Percentiles rank a stretch among this genome's conserved stretches.
phyloP scores from a whole-genome alignment of 2,888 invertebrate genomes.

The Mechanitis messenoides region DNA sequence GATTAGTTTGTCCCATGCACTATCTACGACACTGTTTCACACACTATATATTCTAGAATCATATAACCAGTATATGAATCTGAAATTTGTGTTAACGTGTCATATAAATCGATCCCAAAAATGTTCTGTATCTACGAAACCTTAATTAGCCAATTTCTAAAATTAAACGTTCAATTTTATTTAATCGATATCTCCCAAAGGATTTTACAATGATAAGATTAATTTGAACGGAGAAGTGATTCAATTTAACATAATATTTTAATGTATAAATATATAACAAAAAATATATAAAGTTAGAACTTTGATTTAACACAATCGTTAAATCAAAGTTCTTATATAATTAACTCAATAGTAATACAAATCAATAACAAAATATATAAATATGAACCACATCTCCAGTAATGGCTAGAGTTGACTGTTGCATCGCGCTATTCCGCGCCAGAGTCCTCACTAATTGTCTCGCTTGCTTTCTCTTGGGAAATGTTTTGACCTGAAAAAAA shows the following conservation, averaged over 20 bases:
- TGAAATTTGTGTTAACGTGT: conserved; percentile 40
- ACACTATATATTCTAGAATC: conserved; percentile 48
- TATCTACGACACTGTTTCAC: conserved; percentile 60
- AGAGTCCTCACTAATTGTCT: conserved; percentile 71
- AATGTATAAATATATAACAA: too few relatives aligned
- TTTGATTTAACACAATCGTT: neutral
- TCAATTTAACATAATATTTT: conserved; percentile 8
- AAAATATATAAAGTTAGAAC: too few relatives aligned
- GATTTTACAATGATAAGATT: conserved; percentile 24
- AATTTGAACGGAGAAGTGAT: conserved; percentile 31
- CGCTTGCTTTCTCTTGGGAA: conserved; percentile 75
- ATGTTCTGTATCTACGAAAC: conserved; percentile 50
- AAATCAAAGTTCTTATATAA: neutral
- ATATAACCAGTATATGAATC: conserved; percentile 64
- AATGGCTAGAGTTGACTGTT: conserved; percentile 73
- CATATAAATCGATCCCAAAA: conserved; percentile 46
- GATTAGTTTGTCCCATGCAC: conserved; percentile 71
- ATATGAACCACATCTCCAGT: conserved; percentile 30
- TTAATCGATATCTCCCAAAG: conserved; percentile 49
- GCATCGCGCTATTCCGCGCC: conserved; percentile 61
- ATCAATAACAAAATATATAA: neutral
- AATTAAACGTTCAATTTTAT: conserved; percentile 54
- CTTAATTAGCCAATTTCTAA: conserved; percentile 63
- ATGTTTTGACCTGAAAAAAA: conserved; percentile 68
- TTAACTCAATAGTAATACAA: neutral